phyloP scores from a whole-genome alignment of 2,797 vertebrate genomes.

The Cichlasoma orientale region DNA sequence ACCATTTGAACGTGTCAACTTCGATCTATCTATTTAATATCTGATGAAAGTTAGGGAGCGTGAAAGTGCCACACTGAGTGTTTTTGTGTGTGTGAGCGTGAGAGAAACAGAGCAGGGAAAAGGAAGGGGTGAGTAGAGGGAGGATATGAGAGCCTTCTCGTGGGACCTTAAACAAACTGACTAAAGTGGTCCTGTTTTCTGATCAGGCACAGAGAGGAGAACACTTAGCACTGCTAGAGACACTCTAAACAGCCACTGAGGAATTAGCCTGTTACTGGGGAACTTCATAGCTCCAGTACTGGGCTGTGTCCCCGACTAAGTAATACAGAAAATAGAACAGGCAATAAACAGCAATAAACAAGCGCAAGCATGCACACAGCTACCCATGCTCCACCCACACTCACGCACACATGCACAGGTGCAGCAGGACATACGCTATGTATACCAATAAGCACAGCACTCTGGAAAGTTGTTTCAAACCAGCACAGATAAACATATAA shows the following conservation, averaged over 20 bases:
- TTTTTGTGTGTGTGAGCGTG: constrained; percentile 15
- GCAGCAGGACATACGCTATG: constrained; percentile 28
- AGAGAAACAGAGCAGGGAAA: constrained; percentile 38
- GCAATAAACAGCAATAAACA: constrained; percentile 65
- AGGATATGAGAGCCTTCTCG: constrained; percentile 75
- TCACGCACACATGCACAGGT: constrained; percentile 30
- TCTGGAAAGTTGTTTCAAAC: constrained; percentile 26
- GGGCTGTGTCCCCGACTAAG: constrained; percentile 61
- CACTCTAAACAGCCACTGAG: constrained; percentile 80
- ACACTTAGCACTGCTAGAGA: constrained; percentile 79
- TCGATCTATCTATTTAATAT: not conserved
- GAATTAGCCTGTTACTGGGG: constrained; percentile 77
- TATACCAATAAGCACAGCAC: constrained; percentile 29
- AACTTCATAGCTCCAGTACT: constrained; percentile 72
- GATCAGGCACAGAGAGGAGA: constrained; percentile 78
- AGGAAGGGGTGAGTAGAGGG: constrained; percentile 53
- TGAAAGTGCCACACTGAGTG: constrained; percentile 3
- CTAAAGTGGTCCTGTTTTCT: constrained; percentile 81
- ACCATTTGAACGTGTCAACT: not conserved
- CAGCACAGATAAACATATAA: constrained; percentile 54
- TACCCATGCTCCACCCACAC: constrained; percentile 9
- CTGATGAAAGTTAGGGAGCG: not conserved
- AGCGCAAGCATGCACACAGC: constrained; percentile 23
- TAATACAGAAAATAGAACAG: constrained; percentile 70
- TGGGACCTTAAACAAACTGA: constrained; percentile 80